These are phyloP conservation scores for Lucinisca nassula DNA, from an alignment of 2,888 invertebrate species.

Conservation along the genomic window DNA sequence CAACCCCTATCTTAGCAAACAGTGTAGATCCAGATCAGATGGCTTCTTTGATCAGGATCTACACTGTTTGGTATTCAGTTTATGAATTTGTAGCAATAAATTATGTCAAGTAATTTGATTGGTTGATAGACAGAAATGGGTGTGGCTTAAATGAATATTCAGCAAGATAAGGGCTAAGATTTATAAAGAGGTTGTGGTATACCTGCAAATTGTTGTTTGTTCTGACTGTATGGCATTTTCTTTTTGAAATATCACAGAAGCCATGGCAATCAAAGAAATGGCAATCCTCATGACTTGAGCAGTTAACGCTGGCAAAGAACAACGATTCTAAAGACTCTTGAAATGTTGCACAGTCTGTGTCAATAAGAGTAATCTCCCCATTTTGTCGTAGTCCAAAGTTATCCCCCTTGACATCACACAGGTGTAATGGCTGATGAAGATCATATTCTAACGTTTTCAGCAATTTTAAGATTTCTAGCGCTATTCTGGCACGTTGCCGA, in stretches of 20 bases:
- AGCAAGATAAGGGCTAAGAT: no score
- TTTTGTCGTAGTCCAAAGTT: conserved; percentile 90
- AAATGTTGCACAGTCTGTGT: conserved; percentile 91
- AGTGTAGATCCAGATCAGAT: no score
- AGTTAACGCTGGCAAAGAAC: conserved; percentile 82
- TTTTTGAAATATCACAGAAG: conserved; percentile 89
- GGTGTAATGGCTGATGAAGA: conserved; percentile 90
- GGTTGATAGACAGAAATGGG: no score
- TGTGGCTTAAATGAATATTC: no score
- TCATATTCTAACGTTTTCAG: conserved; percentile 90
- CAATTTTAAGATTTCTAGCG: conserved; percentile 90
- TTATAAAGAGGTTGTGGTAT: no score
- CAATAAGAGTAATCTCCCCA: conserved; percentile 89
- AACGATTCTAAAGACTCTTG: conserved; percentile 86
- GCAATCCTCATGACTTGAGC: conserved; percentile 91
- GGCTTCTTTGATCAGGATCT: no score
- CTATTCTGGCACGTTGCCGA: conserved; percentile 77
- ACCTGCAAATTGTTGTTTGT: conserved; percentile 92
- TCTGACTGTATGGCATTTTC: conserved; percentile 90
- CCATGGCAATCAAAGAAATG: conserved; percentile 92
- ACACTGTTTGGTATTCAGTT: no score
- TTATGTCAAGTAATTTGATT: no score
- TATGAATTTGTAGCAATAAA: no score
- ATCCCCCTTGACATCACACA: conserved; percentile 92
- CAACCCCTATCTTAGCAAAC: no score